Conservation (phyloP, 2,797 vertebrate species). For the Pelobates cultripes region DNA sequence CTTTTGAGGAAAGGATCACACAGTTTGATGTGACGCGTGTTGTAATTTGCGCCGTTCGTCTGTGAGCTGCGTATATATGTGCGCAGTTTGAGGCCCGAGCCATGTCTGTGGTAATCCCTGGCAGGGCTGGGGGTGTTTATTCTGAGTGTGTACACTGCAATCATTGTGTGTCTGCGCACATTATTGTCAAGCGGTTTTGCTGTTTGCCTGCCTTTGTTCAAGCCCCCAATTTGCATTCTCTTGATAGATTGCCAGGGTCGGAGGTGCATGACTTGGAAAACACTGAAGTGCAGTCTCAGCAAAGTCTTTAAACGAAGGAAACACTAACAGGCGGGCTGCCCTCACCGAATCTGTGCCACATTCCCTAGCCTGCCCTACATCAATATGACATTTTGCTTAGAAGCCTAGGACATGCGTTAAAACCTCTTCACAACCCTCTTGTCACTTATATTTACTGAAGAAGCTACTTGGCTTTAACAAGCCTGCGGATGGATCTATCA, state of each 20-base stretch:
- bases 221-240: conserved; percentile 75
- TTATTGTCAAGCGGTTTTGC: conserved; percentile 75
- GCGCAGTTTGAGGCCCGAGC: too few relatives aligned
- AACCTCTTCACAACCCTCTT: conserved; percentile 69
- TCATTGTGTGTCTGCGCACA: conserved; percentile 74
- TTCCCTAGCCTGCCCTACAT: conserved; percentile 71
- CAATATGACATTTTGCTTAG: conserved; percentile 76
- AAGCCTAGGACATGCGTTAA: conserved; percentile 68
- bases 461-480: conserved; percentile 26
- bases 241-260: conserved; percentile 81
- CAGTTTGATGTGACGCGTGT: too few relatives aligned
- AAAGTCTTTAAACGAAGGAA: conserved; percentile 75
- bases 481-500: not conserved
- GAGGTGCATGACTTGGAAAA: conserved; percentile 79
- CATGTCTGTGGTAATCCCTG: conserved; percentile 64
- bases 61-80: too few relatives aligned
- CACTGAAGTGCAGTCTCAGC: conserved; percentile 76
- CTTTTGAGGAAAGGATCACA: too few relatives aligned
- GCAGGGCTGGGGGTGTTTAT: conserved; percentile 73
- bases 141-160: conserved; percentile 73
- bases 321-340: conserved; percentile 73
- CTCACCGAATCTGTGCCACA: conserved; percentile 56
- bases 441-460: conserved; percentile 42
- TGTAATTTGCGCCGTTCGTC: too few relatives aligned
- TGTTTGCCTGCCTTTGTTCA: conserved; percentile 82